Percentiles rank a stretch among this genome's conserved stretches.
Conservation (phyloP, 1,140 invertebrate species). For the Dendroctonus ponderosae region DNA sequence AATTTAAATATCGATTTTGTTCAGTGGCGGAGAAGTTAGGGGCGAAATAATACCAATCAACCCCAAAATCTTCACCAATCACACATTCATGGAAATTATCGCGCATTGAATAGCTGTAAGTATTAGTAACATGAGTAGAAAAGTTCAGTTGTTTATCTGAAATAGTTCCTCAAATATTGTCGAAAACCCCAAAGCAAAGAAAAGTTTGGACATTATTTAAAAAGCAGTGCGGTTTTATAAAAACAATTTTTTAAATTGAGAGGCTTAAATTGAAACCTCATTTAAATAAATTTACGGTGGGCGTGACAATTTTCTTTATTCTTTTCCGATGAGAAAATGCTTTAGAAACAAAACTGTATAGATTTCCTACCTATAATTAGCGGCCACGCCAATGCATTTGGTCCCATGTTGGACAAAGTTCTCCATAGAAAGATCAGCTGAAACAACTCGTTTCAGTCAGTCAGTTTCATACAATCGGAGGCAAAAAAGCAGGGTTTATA, state of each 20-base stretch:
- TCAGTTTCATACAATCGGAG: neutral
- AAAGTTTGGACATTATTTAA: too few species aligned
- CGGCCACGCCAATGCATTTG: conserved; percentile 55
- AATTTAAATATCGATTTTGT: too few species aligned
- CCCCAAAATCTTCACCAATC: too few species aligned
- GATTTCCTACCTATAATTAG: conserved; percentile 55
- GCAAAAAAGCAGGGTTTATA: neutral
- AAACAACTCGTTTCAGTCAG: neutral
- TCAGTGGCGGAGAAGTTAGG: too few species aligned
- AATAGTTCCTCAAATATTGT: too few species aligned
- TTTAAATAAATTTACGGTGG: neutral
- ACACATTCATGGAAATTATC: too few species aligned
- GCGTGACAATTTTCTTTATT: neutral
- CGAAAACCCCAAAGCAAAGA: too few species aligned
- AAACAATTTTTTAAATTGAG: conserved; percentile 1
- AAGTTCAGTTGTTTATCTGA: too few species aligned
- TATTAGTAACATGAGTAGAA: too few species aligned
- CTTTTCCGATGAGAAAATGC: neutral
- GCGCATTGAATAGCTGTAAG: too few species aligned
- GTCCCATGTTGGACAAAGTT: conserved; percentile 50
- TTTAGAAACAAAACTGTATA: conserved; percentile 29
- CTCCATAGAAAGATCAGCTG: conserved; percentile 10
- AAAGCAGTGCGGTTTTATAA: neutral
- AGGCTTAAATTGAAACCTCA: too few species aligned
- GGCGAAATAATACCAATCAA: too few species aligned